Evolutionary conservation across 1,140 invertebrate genomes (phyloP), one percentile per base, ranked within the genome.

Genomic region (Oscheius sp.): DNA sequence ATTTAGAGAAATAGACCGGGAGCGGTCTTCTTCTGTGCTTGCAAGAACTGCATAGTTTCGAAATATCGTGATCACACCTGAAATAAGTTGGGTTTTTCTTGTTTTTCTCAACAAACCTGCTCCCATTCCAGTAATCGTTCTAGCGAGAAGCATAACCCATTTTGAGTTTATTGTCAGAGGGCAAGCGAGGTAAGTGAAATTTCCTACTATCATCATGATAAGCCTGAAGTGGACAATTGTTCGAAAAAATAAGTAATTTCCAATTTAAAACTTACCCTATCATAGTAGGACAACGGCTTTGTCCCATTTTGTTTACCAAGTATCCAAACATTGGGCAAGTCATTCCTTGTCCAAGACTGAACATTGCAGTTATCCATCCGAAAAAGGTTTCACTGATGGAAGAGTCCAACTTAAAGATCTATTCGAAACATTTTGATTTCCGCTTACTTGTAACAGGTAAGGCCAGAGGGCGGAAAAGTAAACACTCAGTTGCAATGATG

Each of bases 391-490:
- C 65, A n/a, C 66, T 72, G n/a, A 35, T 18, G 65, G 64, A 26
- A 13, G 26, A 49, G 10, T 68, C n/a, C 10, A 68, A 62, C 52
- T 52, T 46, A 20, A 68, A 18, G 23, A 28, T 35, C 23, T 29
- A 20, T 71, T 45, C 26, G 0, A 23, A 52, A 13, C 0, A 32
- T 15, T 29, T 3, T 29, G 4, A 46, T 10, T 26, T 18, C 32
- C 23, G 29, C 3, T 71, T 7, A 71, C 68, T 32, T 71, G 62
- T 20, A 68, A 35, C 7, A 71, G 65, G 32, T 68, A 71, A 23
- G 68, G 68, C 68, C 68, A 71, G 18, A 71, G 32, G 26, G 68
- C 70, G 7, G 68, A 0, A 34, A 71, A 71, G 29, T 71, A 71
- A 7, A 71, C 34, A n/a, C n/a, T 71, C 18, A 71, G 70, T 34